phyloP scores from a whole-genome alignment of 2,113 vertebrate species.

The Chloroceryle aenea region DNA sequence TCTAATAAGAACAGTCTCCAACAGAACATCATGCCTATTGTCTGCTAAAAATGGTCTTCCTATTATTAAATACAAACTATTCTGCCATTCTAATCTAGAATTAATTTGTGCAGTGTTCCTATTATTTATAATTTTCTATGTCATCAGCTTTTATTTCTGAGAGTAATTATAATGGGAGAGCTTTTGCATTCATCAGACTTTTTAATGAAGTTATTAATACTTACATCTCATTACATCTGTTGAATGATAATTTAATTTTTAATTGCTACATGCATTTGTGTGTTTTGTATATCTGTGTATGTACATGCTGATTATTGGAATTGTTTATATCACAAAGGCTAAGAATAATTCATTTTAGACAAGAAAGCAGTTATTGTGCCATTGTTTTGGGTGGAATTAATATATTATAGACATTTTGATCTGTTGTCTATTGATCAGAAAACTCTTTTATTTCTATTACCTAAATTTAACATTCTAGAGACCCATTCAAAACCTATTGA shows the following conservation, averaged over 20 bases:
- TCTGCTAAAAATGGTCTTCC: slow-evolving; percentile 17
- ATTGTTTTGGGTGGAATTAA: neutral
- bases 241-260: slow-evolving; percentile 58
- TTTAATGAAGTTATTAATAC: slow-evolving; percentile 71
- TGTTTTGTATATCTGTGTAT: slow-evolving; percentile 7
- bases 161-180: slow-evolving; percentile 50
- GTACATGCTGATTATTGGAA: neutral
- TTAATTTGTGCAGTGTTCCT: slow-evolving; percentile 59
- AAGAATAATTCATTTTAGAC: slow-evolving; percentile 16
- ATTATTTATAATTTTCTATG: slow-evolving; percentile 71
- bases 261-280: slow-evolving; percentile 43
- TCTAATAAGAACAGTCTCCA: slow-evolving; percentile 3
- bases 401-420: neutral
- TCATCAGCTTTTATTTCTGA: slow-evolving; percentile 45
- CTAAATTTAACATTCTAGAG: neutral
- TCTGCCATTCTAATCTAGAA: slow-evolving; percentile 57
- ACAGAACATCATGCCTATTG: neutral
- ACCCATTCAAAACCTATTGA: neutral
- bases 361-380: neutral
- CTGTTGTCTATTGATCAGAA: neutral
- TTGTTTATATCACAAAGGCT: neutral
- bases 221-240: slow-evolving; percentile 49
- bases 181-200: slow-evolving; percentile 62
- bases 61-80: slow-evolving; percentile 44
- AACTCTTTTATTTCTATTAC: neutral